Conservation (phyloP, 2,888 invertebrate species). For the Drosophila cognata region DNA sequence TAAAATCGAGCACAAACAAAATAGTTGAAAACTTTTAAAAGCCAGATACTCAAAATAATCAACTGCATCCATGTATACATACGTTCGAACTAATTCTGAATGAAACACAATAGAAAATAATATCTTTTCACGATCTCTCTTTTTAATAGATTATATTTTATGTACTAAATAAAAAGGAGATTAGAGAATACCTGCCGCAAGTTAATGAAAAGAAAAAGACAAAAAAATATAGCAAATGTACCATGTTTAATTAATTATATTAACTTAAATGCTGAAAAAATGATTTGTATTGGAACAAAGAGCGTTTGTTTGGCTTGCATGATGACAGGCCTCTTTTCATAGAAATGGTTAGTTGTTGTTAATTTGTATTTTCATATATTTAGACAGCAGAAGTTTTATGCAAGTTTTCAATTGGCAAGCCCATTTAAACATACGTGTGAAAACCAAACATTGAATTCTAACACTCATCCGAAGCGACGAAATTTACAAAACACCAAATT, state of each 20-base stretch:
- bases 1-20: not conserved
- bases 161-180: not conserved
- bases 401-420: conserved; percentile 67
- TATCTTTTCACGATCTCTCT: not conserved
- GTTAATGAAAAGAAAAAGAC: not conserved
- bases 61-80: not conserved
- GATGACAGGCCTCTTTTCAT: conserved; percentile 10
- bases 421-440: conserved; percentile 74
- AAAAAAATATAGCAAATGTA: not conserved
- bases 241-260: not conserved
- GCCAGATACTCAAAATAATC: not conserved
- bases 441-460: conserved; percentile 66
- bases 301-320: not conserved
- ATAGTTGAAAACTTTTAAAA: not conserved
- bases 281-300: not conserved
- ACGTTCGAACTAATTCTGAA: not conserved
- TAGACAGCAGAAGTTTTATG: conserved; percentile 44
- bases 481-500: conserved; percentile 70
- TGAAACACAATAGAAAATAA: not conserved
- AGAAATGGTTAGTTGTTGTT: conserved; percentile 11
- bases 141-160: not conserved
- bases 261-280: not conserved
- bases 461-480: conserved; percentile 45
- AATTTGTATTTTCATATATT: conserved; percentile 23
- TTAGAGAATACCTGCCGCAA: not conserved